Conservation (phyloP, 2,888 invertebrate species). For the Macaria notata region DNA sequence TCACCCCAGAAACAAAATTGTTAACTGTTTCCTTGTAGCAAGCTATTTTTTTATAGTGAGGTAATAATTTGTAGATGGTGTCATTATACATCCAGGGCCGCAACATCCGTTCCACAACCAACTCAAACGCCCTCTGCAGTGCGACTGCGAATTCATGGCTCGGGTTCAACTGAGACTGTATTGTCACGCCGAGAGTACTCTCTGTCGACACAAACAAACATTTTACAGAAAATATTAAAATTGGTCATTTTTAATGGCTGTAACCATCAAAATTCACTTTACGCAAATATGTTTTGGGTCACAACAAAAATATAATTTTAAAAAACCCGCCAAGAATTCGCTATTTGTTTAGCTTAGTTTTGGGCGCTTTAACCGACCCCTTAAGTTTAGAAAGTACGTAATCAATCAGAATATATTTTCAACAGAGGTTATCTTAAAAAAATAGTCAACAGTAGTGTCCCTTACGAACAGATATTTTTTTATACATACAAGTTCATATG, state of each 20-base stretch:
- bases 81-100: neutral
- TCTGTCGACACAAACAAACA: neutral
- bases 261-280: no score
- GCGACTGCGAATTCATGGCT: neutral
- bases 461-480: no score
- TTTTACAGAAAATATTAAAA: neutral
- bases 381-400: no score
- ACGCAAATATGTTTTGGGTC: no score
- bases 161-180: neutral
- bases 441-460: no score
- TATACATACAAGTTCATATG: no score
- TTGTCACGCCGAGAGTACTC: neutral
- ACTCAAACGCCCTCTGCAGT: neutral
- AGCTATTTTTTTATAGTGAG: neutral
- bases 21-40: constrained; percentile 33
- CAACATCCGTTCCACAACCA: neutral
- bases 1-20: constrained; percentile 38
- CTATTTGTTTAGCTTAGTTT: no score
- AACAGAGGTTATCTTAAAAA: no score
- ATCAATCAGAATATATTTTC: no score
- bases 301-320: no score
- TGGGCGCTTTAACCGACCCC: no score
- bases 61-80: neutral
- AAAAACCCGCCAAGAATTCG: no score
- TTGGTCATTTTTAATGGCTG: neutral